Evolutionary conservation across 2,797 vertebrate species (phyloP).

Genomic region (Tamandua tetradactyla): DNA sequence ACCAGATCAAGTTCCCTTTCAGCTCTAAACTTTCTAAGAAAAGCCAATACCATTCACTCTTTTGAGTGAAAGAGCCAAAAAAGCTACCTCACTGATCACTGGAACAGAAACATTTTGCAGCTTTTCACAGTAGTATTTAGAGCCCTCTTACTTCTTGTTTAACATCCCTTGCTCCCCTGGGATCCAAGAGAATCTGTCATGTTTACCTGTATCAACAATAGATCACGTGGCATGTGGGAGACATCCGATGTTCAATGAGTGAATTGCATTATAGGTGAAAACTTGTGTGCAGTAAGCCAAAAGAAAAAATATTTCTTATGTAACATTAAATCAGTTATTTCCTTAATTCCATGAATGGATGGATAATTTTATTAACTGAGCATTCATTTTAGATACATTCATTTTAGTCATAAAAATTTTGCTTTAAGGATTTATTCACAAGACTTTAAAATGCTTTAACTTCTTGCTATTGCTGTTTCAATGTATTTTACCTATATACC

Average conservation of each 20-base stretch:
- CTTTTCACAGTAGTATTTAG: not conserved
- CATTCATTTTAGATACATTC: conserved; percentile 2
- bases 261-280: not conserved
- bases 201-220: not conserved
- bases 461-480: conserved; percentile 4
- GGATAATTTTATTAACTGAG: conserved; percentile 7
- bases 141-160: not conserved
- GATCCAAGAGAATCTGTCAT: not conserved
- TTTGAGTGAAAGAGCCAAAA: not conserved
- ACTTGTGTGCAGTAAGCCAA: not conserved
- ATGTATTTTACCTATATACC: not conserved
- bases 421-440: not conserved
- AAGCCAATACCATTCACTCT: not conserved
- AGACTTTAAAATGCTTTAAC: conserved; percentile 22
- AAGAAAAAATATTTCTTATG: not conserved
- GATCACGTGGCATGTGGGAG: not conserved
- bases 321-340: not conserved
- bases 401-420: not conserved
- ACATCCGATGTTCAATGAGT: not conserved
- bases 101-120: not conserved
- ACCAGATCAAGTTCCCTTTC: not conserved
- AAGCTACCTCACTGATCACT: not conserved
- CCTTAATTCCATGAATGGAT: not conserved
- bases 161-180: not conserved
- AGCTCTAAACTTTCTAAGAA: conserved; percentile 33